These are phyloP conservation scores for Sorex fumeus DNA, from an alignment of 2,113 vertebrate genomes.

Conservation along the genomic window DNA sequence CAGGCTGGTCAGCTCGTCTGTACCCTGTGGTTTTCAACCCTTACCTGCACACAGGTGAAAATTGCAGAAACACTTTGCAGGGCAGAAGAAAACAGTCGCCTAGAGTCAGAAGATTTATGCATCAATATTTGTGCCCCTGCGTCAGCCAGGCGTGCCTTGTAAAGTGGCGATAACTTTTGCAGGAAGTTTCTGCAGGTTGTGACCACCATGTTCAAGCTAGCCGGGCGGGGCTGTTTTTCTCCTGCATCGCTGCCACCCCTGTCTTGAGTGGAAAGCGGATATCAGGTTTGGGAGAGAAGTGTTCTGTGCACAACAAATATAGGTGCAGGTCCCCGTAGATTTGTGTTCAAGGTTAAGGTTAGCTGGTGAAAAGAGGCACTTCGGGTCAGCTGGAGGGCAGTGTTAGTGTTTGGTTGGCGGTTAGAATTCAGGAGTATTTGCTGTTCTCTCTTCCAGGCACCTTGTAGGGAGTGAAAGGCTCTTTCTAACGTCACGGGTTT, in stretches of 20 bases:
- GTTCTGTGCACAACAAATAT: not conserved
- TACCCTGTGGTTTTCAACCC: too few relatives aligned
- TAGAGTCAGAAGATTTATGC: too few relatives aligned
- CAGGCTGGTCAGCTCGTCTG: not conserved
- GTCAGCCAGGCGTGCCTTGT: too few relatives aligned
- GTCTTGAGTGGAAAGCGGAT: not conserved
- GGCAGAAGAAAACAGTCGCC: too few relatives aligned
- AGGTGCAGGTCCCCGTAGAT: too few relatives aligned
- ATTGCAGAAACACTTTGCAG: too few relatives aligned
- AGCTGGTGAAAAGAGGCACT: not conserved
- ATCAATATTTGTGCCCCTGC: too few relatives aligned
- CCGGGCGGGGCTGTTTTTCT: not conserved
- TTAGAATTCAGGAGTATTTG: not conserved
- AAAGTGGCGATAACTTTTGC: too few relatives aligned
- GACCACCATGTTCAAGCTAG: too few relatives aligned
- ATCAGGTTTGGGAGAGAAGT: not conserved
- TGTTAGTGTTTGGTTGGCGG: not conserved
- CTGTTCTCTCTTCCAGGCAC: not conserved
- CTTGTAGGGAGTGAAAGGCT: not conserved
- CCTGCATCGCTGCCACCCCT: accelerated
- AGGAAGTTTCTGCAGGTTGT: too few relatives aligned
- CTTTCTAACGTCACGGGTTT: not conserved
- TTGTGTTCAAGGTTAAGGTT: not conserved
- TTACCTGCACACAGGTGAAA: too few relatives aligned
- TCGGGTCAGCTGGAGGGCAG: not conserved